Conservation (phyloP, 53 echinoderm and acorn worm genomes). For the Patiria pectinifera region DNA sequence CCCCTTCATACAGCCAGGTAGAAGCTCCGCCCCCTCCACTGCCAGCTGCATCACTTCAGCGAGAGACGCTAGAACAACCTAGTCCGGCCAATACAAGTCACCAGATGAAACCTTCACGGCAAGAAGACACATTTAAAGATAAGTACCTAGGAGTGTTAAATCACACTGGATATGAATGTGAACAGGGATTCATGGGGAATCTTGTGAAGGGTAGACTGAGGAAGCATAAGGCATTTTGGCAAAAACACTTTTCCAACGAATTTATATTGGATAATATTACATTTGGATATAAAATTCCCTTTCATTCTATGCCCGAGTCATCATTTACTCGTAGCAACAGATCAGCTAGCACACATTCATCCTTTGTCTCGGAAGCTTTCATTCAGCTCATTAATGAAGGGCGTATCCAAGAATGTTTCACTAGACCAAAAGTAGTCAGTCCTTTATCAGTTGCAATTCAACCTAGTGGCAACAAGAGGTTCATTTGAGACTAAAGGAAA, state of each 20-base stretch:
- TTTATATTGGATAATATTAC: conserved; percentile 26
- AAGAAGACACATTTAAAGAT: too few relatives aligned
- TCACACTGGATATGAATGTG: too few relatives aligned
- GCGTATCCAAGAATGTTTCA: conserved; percentile 2
- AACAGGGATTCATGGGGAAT: too few relatives aligned
- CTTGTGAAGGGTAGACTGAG: conserved; percentile 2
- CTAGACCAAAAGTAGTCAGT: conserved; percentile 23
- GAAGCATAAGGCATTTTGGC: not conserved
- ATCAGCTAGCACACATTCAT: conserved; percentile 11
- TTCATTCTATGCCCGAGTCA: not conserved
- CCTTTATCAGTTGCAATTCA: conserved; percentile 48
- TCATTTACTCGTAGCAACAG: not conserved
- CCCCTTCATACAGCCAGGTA: conserved; percentile 19
- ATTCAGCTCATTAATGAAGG: conserved; percentile 3
- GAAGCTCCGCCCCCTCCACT: too few relatives aligned
- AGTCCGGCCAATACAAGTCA: too few relatives aligned
- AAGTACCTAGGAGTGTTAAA: too few relatives aligned
- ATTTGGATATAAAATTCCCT: conserved; percentile 31
- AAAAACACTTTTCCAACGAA: not conserved
- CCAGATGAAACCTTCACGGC: too few relatives aligned
- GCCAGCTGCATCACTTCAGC: not conserved
- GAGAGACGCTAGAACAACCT: not conserved
- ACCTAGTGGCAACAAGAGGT: conserved; percentile 1
- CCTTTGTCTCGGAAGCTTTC: conserved; percentile 36
- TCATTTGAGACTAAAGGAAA: not conserved